These are phyloP conservation scores for Odontocolon sp. DNA, from an alignment of 2,888 invertebrate genomes.

Conservation along the genomic window DNA sequence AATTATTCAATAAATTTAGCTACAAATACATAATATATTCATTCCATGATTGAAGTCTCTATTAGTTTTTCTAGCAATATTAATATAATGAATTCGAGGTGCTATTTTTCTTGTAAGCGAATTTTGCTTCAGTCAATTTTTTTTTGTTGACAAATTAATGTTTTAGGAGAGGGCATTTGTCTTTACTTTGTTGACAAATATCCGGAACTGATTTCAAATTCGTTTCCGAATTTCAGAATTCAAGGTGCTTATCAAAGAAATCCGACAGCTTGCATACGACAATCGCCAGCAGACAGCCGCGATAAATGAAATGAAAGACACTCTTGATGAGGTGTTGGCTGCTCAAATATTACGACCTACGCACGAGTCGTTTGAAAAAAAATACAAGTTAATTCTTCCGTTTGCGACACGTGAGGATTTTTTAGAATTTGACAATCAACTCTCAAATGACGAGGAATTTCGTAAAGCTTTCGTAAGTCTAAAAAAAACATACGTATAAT, in stretches of 20 bases:
- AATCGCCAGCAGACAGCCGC: background rate
- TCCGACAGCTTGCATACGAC: background rate
- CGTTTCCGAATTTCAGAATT: conserved; percentile 1
- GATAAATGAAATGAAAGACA: background rate
- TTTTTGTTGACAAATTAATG: background rate
- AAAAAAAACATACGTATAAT: background rate
- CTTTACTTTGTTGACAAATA: too few species aligned
- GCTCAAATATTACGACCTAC: background rate
- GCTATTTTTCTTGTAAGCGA: background rate
- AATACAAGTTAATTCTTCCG: background rate
- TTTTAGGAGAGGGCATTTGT: too few species aligned
- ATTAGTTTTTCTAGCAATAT: background rate
- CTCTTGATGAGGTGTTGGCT: background rate
- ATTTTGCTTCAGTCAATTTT: background rate
- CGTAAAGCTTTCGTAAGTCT: conserved; percentile 11
- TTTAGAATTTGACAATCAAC: background rate
- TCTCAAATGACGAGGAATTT: conserved; percentile 9
- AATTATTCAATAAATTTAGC: too few species aligned
- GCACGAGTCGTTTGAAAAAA: background rate
- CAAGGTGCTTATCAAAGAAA: background rate
- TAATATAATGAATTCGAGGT: background rate
- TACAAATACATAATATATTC: background rate
- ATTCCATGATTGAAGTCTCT: background rate
- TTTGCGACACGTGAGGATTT: conserved; percentile 3
- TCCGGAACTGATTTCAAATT: too few species aligned